These are phyloP conservation scores for Alentia gelatinosa DNA, from an alignment of 2,888 invertebrate species.

Conservation along the genomic window DNA sequence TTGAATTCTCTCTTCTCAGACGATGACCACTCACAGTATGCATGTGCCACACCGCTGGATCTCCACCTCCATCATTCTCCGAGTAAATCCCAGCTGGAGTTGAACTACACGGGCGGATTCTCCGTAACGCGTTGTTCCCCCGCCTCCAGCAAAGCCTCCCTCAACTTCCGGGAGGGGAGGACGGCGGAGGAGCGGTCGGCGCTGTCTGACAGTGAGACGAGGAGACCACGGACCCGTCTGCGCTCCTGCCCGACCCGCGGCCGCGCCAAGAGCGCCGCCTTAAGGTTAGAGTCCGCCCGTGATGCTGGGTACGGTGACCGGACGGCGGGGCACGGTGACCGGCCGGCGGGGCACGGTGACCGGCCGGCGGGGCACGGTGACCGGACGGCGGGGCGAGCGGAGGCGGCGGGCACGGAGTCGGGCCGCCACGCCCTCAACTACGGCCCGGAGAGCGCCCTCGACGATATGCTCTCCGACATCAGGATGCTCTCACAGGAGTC, in stretches of 20 bases:
- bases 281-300: background rate
- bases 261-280: background rate
- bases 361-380: too few species aligned
- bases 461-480: constrained; percentile 22
- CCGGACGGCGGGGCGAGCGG: background rate
- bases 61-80: background rate
- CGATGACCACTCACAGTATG: too few species aligned
- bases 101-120: background rate
- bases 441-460: background rate
- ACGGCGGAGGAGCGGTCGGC: background rate
- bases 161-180: background rate
- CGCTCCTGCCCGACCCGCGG: background rate
- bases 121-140: background rate
- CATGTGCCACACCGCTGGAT: too few species aligned
- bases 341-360: too few species aligned
- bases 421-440: constrained; percentile 18
- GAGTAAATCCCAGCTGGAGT: background rate
- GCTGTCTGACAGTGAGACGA: background rate
- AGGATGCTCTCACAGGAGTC: constrained; percentile 23
- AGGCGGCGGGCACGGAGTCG: background rate
- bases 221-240: background rate
- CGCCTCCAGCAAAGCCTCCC: background rate
- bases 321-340: too few species aligned
- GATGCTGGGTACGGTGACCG: too few species aligned
- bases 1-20: background rate